These are phyloP conservation scores for Ophiodon elongatus DNA, from an alignment of 2,113 vertebrate species.

Conservation along the genomic window DNA sequence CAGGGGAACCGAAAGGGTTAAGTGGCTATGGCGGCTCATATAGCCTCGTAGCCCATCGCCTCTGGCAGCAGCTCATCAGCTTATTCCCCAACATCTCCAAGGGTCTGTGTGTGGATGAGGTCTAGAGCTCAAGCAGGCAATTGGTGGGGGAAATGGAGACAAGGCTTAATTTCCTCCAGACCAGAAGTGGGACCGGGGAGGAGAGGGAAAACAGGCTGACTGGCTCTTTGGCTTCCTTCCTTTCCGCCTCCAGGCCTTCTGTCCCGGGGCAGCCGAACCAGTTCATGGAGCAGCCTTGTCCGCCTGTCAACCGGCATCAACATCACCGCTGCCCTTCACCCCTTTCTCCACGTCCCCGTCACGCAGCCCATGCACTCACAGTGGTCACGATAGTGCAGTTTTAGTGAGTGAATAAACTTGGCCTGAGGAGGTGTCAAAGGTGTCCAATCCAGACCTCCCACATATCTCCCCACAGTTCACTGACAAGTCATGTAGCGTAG, in stretches of 20 bases:
- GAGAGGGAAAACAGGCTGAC: slow-evolving; percentile 2
- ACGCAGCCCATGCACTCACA: slow-evolving; percentile 38
- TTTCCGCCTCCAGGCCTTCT: slow-evolving; percentile 23
- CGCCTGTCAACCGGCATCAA: slow-evolving; percentile 68
- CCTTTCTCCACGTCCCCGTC: slow-evolving; percentile 26
- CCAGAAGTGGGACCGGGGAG: slow-evolving; percentile 42
- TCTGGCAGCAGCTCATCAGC: slow-evolving; percentile 66
- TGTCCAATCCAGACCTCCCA: slow-evolving; percentile 62
- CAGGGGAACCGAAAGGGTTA: slow-evolving; percentile 65
- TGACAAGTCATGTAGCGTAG: slow-evolving; percentile 58
- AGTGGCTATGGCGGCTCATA: slow-evolving; percentile 51
- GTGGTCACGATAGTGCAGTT: slow-evolving; percentile 71
- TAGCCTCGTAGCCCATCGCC: slow-evolving; percentile 46
- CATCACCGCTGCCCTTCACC: slow-evolving; percentile 45
- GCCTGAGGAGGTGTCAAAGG: slow-evolving; percentile 64
- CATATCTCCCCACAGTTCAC: slow-evolving; percentile 64
- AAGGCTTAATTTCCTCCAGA: slow-evolving; percentile 80
- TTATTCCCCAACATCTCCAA: slow-evolving; percentile 60
- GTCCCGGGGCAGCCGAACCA: slow-evolving; percentile 49
- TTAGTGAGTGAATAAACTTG: slow-evolving; percentile 62
- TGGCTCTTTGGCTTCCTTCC: slow-evolving; percentile 22
- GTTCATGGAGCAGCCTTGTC: slow-evolving; percentile 46
- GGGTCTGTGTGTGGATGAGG: slow-evolving; percentile 49
- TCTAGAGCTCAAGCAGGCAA: slow-evolving; percentile 43
- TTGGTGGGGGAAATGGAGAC: slow-evolving; percentile 69